Base-by-base conservation (phyloP, 1,140 invertebrate species). In the Eumaeus atala region DNA sequence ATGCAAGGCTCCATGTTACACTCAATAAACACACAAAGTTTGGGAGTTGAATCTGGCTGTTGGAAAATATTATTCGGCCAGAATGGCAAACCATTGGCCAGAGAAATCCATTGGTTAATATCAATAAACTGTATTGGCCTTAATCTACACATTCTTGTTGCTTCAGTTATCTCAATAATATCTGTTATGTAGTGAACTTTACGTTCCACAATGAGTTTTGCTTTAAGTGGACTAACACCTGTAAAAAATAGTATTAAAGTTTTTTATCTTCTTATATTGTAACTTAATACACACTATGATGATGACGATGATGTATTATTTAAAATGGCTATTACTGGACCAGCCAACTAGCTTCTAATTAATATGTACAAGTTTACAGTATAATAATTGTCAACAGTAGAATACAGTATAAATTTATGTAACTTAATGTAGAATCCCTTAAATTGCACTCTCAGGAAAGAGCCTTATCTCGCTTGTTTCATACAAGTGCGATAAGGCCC, bases 1-100 rank as follows among this genome's bases (percentile, higher is more conserved):
- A 74, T 74, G 66, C 82, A 73, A 34, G 77, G 79, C 38, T 87
- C 82, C 79, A 87, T 77, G 58, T 84, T 80, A 78, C 84, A 87
- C 51, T 87, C 84, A 72, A 85, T 77, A 12, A 87, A 52, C 6
- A 87, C 66, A 44, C 40, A 44, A 9, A 44, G 17, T 56, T 84
- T 79, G n/a, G 85, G 67, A 72, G 85, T 73, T 6, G 83, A 51
- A 21, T 84, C 80, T 14, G 72, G 73, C 6, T 75, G 38, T 11
- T 72, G 71, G 28, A 70, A 71, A 9, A 58, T 57, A 10, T 85
- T 79, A 28, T 59, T 56, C 0, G 69, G 76, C 0, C 82, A 82
- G 1, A 87, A 55, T 0, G 84, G 84, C 50, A 87, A 52, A 0
- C 84, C 82, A 12, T 74, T 74, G 1, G 72, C 38, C 67, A 80